Evolutionary conservation across 1,140 invertebrate species (phyloP), one percentile per base, ranked within the genome.

Genomic region (Cydia amplana): DNA sequence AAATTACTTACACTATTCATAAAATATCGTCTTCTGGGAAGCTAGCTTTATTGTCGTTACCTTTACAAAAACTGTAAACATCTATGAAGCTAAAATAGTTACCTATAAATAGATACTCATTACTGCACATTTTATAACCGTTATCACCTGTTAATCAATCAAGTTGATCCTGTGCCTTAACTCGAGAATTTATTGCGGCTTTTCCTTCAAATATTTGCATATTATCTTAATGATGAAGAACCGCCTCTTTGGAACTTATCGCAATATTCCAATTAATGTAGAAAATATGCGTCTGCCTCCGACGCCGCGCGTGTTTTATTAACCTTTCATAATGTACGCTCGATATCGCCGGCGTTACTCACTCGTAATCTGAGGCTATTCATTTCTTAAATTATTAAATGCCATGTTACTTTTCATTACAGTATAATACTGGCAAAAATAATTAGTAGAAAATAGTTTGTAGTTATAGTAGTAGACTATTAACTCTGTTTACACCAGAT

Each of bases 211-310:
- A 55, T 78, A 84, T 85, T 85, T 82, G 79, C 84, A 85, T 85
- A 84, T 85, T 85, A 85, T 85, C 84, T 85, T 84, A 83, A 83
- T 85, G 82, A 85, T 85, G 82, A 83, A 82, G 79, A 81, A 80
- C 79, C 80, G 74, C 77, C 80, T 81, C 78, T 75, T 75, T 67
- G 75, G 77, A 46, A 83, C 80, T 84, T 85, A 85, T 85, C 84
- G 77, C 82, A 74, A 85, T 85, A 85, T 83, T 84, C 84, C 82
- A 85, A 85, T 85, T 84, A 85, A 85, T 85, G 84, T 79, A 83
- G 82, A 78, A 82, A 85, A 85, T 83, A 85, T 84, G 81, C 80
- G 75, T 46, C 76, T 76, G 80, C 78, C 77, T 72, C 75, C 74
- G 79, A 74, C 55, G 76, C 63, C 75, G 77, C 75, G 77, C 70